phyloP scores from a whole-genome alignment of 1,140 invertebrate genomes.

The Rhagoletis pomonella region DNA sequence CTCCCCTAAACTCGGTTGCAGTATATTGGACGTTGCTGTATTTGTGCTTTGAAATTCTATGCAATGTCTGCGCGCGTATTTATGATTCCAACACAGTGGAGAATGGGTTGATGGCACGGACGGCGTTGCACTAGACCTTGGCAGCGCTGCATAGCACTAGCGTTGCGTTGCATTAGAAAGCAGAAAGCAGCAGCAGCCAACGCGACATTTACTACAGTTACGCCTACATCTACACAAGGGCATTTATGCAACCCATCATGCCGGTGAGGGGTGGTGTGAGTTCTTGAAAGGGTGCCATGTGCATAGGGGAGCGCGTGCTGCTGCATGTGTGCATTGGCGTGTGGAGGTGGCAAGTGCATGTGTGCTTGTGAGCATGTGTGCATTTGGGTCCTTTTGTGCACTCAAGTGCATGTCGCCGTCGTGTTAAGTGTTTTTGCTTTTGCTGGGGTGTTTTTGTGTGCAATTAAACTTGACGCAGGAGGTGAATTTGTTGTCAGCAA shows the following conservation, averaged over 20 bases:
- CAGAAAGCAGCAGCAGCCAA: neutral
- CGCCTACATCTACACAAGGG: neutral
- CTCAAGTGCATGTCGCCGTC: slow-evolving; percentile 73
- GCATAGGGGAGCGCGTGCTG: neutral
- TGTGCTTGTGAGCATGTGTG: slow-evolving; percentile 39
- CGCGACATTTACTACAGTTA: neutral
- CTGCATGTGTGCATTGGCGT: too few relatives aligned
- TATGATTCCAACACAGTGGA: neutral
- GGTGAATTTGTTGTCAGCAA: slow-evolving; percentile 52
- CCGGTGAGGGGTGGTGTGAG: slow-evolving; percentile 17
- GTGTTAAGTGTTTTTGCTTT: slow-evolving; percentile 72
- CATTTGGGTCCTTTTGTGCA: slow-evolving; percentile 64
- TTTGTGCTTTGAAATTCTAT: slow-evolving; percentile 36
- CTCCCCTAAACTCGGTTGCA: neutral
- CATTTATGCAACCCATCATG: neutral
- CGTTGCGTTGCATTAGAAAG: slow-evolving; percentile 35
- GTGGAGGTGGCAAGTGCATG: too few relatives aligned
- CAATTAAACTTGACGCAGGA: slow-evolving; percentile 71
- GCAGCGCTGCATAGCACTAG: neutral
- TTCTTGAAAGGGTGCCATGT: neutral
- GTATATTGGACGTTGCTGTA: neutral
- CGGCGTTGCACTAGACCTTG: slow-evolving; percentile 5
- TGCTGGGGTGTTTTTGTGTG: slow-evolving; percentile 63
- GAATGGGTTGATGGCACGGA: neutral
- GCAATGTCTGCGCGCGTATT: neutral